These are phyloP conservation scores for Engystomops pustulosus DNA, from an alignment of 2,113 vertebrate species.

Conservation along the genomic window DNA sequence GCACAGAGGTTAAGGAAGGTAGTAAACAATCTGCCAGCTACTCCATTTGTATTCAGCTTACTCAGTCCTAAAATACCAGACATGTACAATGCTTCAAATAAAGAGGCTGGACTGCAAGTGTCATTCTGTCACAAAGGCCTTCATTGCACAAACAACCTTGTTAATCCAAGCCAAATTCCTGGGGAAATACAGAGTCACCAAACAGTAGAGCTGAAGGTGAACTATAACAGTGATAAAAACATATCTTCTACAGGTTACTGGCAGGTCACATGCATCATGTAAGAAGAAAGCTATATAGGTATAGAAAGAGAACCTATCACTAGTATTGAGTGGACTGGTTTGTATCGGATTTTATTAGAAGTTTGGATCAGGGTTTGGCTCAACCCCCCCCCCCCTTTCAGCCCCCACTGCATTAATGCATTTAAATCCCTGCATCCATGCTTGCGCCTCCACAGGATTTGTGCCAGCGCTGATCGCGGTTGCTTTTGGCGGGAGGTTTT, in stretches of 20 bases:
- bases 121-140: background rate
- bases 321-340: no score
- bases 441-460: no score
- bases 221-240: background rate
- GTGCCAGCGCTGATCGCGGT: no score
- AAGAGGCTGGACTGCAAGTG: background rate
- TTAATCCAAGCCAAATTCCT: background rate
- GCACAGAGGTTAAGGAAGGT: constrained; percentile 23
- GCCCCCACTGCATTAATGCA: no score
- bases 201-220: background rate
- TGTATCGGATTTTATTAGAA: no score
- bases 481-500: no score
- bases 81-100: background rate
- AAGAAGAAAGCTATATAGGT: no score
- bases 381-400: no score
- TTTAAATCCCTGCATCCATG: no score
- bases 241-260: background rate
- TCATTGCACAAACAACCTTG: background rate
- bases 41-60: constrained; percentile 11
- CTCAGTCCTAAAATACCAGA: background rate
- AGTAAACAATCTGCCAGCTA: constrained; percentile 8
- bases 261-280: background rate
- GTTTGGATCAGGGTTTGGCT: no score
- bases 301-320: no score
- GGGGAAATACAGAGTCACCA: background rate